Conservation (phyloP, 2,888 invertebrate genomes). For the Oxycera nigricornis region DNA sequence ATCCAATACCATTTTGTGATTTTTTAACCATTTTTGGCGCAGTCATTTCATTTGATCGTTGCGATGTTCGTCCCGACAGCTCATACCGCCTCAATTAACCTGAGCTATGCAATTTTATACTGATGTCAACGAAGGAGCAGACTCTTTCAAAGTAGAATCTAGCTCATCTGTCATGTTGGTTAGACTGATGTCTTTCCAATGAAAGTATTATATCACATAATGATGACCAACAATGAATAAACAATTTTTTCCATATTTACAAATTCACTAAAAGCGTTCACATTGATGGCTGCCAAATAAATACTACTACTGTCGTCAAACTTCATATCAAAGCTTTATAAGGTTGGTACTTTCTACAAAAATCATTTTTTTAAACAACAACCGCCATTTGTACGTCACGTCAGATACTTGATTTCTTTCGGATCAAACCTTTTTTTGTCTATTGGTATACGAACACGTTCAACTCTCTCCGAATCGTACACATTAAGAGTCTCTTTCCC, state of each 20-base stretch:
- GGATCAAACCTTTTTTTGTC: too few species aligned
- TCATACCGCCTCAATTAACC: too few species aligned
- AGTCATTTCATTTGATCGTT: neutral
- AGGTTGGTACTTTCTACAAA: neutral
- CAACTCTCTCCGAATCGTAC: too few species aligned
- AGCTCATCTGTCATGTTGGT: neutral
- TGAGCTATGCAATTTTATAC: too few species aligned
- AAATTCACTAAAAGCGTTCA: neutral
- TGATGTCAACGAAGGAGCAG: neutral
- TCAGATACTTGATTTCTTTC: too few species aligned
- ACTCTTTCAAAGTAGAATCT: neutral
- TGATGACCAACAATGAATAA: too few species aligned
- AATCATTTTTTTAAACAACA: neutral
- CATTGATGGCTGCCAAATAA: slow-evolving; percentile 5
- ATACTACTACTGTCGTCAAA: neutral
- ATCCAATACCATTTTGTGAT: neutral
- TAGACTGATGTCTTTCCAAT: neutral
- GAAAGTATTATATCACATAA: neutral
- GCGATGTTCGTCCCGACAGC: neutral
- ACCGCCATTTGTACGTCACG: neutral
- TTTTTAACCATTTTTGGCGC: neutral
- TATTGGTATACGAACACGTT: too few species aligned
- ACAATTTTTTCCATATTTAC: neutral
- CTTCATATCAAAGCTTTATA: neutral
- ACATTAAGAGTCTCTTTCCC: too few species aligned